Percentiles rank a stretch among this genome's conserved stretches.
Conservation (phyloP, 2,113 vertebrate species). For the Neodon shergylaensis region DNA sequence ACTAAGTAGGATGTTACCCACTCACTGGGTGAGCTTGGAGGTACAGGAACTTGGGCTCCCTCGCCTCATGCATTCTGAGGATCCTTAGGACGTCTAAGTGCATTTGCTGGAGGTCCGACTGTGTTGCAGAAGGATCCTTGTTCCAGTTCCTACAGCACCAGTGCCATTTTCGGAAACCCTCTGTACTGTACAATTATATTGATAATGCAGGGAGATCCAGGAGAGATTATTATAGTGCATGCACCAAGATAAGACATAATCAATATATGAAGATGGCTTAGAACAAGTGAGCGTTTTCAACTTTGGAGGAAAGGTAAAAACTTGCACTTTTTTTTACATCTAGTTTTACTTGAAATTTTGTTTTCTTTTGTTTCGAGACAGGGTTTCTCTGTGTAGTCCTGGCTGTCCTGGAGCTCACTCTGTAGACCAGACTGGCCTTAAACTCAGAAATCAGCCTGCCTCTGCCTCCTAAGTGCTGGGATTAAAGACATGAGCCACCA, state of each 20-base stretch:
- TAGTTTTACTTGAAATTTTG: constrained; percentile 17
- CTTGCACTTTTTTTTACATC: not conserved
- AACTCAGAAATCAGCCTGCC: not conserved
- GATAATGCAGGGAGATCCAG: not conserved
- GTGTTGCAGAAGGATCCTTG: not conserved
- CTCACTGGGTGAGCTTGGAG: not conserved
- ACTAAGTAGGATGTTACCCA: not conserved
- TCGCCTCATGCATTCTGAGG: not conserved
- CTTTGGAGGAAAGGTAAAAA: constrained; percentile 4
- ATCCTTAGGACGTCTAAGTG: not conserved
- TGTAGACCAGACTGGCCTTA: not conserved
- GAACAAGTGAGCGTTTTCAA: not conserved
- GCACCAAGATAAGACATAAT: not conserved
- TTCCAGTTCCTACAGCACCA: not conserved
- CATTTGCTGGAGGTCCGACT: not conserved
- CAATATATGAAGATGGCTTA: not conserved
- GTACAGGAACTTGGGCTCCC: not conserved
- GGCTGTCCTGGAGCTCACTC: not conserved
- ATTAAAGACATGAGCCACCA: not conserved
- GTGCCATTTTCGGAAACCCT: not conserved
- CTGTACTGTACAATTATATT: not conserved
- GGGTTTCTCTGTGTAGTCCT: not conserved
- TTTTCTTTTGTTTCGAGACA: not conserved
- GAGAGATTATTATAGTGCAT: not conserved
- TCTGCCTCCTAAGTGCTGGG: not conserved